Percentiles rank a stretch among this genome's conserved stretches.
These are phyloP conservation scores for Camptogramma bilineatum DNA, from an alignment of 2,888 invertebrate genomes.

Conservation along the genomic window DNA sequence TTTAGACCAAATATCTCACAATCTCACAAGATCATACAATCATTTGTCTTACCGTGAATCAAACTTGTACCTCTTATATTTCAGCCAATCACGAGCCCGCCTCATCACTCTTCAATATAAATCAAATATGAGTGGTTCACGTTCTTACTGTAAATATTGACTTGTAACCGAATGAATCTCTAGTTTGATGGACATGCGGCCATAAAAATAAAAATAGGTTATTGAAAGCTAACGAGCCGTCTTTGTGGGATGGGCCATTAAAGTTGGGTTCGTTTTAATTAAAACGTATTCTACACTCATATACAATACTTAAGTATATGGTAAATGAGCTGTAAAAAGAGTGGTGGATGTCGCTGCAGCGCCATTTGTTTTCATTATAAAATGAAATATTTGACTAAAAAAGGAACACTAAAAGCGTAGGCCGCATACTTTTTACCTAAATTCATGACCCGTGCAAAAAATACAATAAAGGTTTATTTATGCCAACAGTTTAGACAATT, in stretches of 20 bases:
- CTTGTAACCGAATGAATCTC: conserved; percentile 46
- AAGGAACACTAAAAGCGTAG: no score
- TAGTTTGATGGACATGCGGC: conserved; percentile 50
- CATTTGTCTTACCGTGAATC: no score
- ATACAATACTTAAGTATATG: no score
- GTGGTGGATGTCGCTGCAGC: not conserved
- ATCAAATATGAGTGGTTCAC: not conserved
- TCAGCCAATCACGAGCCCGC: no score
- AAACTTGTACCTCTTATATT: no score
- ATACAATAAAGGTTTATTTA: no score
- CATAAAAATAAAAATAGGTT: conserved; percentile 62
- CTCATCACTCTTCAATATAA: not conserved
- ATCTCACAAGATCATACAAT: no score
- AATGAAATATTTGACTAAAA: not conserved
- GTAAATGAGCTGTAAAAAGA: not conserved
- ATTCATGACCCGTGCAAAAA: no score
- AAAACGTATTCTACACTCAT: conserved; percentile 41
- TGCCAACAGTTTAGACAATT: no score
- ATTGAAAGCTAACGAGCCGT: conserved; percentile 48
- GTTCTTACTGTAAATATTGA: conserved; percentile 24
- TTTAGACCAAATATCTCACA: not conserved
- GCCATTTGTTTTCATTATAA: conserved; percentile 17
- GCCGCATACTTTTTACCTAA: no score
- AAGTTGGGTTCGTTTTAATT: conserved; percentile 57
- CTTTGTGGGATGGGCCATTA: conserved; percentile 43